Base-by-base conservation (phyloP, 2,797 vertebrate species). In the Nyctalus aviator region DNA sequence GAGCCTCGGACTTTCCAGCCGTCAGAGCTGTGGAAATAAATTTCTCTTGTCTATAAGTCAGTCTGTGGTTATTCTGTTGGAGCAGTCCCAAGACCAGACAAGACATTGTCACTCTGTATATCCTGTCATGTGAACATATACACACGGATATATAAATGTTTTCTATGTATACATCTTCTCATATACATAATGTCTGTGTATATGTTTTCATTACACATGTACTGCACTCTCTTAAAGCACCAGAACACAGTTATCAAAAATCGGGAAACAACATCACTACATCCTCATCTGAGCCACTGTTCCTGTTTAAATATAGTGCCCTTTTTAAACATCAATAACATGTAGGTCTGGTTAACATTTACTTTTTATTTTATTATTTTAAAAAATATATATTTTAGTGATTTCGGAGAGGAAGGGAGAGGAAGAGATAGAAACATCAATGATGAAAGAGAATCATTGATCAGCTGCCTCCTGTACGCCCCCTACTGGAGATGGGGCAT, bases 201-300 rank as follows among this genome's bases (percentile, higher is more conserved):
- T 55, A 18, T 27, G 5, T 64, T 73, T 57, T 44, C 55, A 35
- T 32, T 13, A 12, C 20, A 15, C 35, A 5, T 25, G 35, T 23
- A 44, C 66, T 41, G 13, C 15, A 62, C 15, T 18, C 41, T 66
- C 88, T 23, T 5, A 3, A 1, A 5, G 57, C 72, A 69, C 23
- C 20, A 15, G 2, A 20, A 21, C 11, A 11, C 37, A 8, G 18
- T 20, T 25, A 7, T 50, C 53, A 53, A 59, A 59, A 50, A 76
- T 32, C 59, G 20, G 59, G 48, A 83, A 62, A 48, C 69, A 21
- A 32, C 23, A 2, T 62, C 0, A 4, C 25, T n/a, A 5, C 1
- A 0, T 37, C 30, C 48, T 44, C 0, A 0, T 37, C 4, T 32
- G 5, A 8, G 3, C 53, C 44, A 12, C 15, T 3, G 4, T 27